These are phyloP conservation scores for Catajapyx aquilonaris DNA, from an alignment of 1,140 invertebrate genomes.

Conservation along the genomic window DNA sequence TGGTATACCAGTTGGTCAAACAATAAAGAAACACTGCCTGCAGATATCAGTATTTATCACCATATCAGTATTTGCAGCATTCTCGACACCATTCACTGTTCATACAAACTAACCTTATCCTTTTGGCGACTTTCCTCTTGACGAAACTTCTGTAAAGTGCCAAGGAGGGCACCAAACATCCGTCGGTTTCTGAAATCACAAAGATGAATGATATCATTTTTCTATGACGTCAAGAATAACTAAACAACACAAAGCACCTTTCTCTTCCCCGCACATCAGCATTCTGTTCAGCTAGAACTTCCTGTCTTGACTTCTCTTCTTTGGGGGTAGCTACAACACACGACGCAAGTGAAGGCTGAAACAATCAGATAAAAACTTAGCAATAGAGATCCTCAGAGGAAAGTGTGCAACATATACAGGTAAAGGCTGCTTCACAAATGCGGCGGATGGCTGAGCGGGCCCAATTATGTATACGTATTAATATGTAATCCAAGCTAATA, in stretches of 20 bases:
- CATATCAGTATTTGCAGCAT: constrained; percentile 2
- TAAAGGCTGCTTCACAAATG: too few species aligned
- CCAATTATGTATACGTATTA: too few species aligned
- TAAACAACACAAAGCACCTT: constrained; percentile 19
- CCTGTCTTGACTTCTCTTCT: constrained; percentile 51
- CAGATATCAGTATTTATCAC: constrained; percentile 3
- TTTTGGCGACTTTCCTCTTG: constrained; percentile 80
- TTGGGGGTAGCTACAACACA: too few species aligned
- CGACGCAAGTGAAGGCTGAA: too few species aligned
- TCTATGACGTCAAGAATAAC: neutral
- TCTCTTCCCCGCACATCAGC: constrained; percentile 61
- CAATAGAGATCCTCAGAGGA: too few species aligned
- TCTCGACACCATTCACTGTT: neutral
- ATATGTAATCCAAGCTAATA: too few species aligned
- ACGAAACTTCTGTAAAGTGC: constrained; percentile 85
- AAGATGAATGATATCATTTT: constrained; percentile 7
- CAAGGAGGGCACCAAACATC: constrained; percentile 86
- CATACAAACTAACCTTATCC: constrained; percentile 25
- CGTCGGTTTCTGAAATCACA: constrained; percentile 43
- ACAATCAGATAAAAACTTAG: too few species aligned
- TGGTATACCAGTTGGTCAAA: too few species aligned
- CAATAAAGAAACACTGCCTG: neutral
- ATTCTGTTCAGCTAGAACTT: constrained; percentile 60
- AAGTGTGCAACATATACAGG: too few species aligned
- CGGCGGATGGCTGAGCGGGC: too few species aligned